Base-by-base conservation (phyloP, 1,140 invertebrate genomes). In the Zaprionus tsacasi region DNA sequence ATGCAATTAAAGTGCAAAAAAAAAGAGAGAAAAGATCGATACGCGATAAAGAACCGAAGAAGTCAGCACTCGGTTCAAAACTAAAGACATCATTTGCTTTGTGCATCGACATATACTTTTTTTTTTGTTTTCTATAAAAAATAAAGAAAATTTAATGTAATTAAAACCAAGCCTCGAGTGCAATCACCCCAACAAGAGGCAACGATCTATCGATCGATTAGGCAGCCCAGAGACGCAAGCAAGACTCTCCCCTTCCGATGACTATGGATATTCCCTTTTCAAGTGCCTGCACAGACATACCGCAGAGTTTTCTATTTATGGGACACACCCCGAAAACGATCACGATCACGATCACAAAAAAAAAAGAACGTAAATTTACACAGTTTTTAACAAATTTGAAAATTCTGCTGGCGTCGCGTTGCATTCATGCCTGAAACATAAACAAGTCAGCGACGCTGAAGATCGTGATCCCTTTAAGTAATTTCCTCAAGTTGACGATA, bases 401-500 rank as follows among this genome's bases (percentile, higher is more conserved):
- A 63, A 78, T 87, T 81, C 81, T 86, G 82, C 59, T 66, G 86
- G 81, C 78, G 79, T 87, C 82, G 60, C 64, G 65, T 67, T 71
- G 72, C 81, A 82, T 76, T 90, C 81, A 90, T 75, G 81, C 87
- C 77, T 90, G 71, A 79, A 86, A 91, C 86, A 90, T 90, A 90
- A 90, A 90, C 81, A 90, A 90, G 78, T 90, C 86, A 90, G 54
- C 48, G 60, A 15, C 38, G 13, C 5, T 5, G 48, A 78, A 87
- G 83, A 88, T 86, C 85, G 85, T 89, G 85, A 89, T 89, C 85
- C 85, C 69, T 90, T 89, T 89, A 89, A 76, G 86, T 89, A 90
- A 89, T 89, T 89, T 90, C 78, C 81, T 89, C 76, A 58, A 75
- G 65, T 66, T 59, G 65, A 56, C 36, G 55, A 67, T 67, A 61